A percentile compares a stretch with the other conserved stretches of the same genome.
Conservation (phyloP, 2,797 vertebrate species). For the Rhabdomys pumilio region DNA sequence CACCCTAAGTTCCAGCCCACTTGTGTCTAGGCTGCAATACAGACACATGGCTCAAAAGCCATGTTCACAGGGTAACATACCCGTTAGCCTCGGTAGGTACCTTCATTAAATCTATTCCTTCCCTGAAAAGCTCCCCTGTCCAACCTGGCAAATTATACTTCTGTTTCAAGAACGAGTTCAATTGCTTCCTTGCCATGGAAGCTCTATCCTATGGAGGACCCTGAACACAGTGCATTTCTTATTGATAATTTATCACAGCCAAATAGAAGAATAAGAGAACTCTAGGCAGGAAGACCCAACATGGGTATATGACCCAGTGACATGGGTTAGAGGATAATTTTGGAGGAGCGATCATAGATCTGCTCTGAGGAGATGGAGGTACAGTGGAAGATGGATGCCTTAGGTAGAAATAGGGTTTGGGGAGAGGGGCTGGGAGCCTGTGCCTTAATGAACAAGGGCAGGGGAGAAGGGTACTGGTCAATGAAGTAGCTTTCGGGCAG, state of each 20-base stretch:
- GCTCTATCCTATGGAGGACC: neutral
- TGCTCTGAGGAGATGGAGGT: neutral
- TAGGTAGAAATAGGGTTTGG: neutral
- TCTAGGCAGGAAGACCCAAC: neutral
- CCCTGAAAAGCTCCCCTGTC: neutral
- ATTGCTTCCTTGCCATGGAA: neutral
- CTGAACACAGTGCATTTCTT: neutral
- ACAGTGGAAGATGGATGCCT: fast-evolving
- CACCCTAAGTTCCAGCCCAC: neutral
- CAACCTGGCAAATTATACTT: neutral
- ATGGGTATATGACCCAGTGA: no score
- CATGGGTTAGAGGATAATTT: fast-evolving
- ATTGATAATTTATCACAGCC: neutral
- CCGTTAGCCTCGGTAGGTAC: neutral
- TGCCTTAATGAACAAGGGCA: fast-evolving
- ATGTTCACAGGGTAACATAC: neutral
- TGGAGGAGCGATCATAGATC: neutral
- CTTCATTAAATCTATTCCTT: neutral
- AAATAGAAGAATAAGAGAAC: neutral
- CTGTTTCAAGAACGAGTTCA: neutral
- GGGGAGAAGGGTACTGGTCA: neutral
- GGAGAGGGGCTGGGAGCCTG: neutral
- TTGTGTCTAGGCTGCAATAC: neutral
- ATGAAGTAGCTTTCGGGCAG: neutral
- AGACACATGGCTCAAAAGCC: neutral